A percentile compares a stretch with the other conserved stretches of the same genome.
phyloP scores from a whole-genome alignment of 30 jellyfish, hydroid and myxozoan genomes.

The Haliclystus octoradiatus region DNA sequence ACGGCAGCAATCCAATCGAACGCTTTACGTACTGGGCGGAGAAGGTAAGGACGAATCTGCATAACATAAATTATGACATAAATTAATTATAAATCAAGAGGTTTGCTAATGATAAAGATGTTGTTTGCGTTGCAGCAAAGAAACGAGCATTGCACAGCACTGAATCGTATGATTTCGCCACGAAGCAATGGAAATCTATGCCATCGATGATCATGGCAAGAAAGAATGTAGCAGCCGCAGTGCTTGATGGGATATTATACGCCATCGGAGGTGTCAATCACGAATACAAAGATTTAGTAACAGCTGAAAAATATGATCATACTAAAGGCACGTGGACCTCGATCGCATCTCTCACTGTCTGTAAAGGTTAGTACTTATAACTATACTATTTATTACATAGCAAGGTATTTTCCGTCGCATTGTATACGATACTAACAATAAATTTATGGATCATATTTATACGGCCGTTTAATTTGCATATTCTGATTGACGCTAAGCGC shows the following conservation, averaged over 20 bases:
- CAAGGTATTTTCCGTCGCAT: too few species aligned
- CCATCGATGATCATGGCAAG: constrained; percentile 49
- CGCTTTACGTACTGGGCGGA: constrained; percentile 66
- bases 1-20: constrained; percentile 29
- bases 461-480: too few species aligned
- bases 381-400: background rate
- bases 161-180: constrained; percentile 40
- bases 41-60: constrained; percentile 30
- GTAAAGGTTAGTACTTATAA: constrained; percentile 44
- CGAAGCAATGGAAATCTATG: constrained; percentile 35
- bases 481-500: too few species aligned
- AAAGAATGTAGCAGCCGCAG: constrained; percentile 45
- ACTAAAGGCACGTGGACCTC: constrained; percentile 37
- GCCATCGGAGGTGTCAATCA: constrained; percentile 54
- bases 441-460: too few species aligned
- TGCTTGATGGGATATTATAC: constrained; percentile 56
- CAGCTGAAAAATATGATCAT: constrained; percentile 43
- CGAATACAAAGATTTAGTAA: constrained; percentile 33
- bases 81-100: too few species aligned
- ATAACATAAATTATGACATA: too few species aligned
- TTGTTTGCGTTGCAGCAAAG: constrained; percentile 2
- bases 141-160: constrained; percentile 13
- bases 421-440: too few species aligned
- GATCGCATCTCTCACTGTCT: constrained; percentile 44
- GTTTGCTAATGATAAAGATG: too few species aligned